Evolutionary conservation across 2,113 vertebrate species (phyloP).

Genomic region (Struthidea cinerea): DNA sequence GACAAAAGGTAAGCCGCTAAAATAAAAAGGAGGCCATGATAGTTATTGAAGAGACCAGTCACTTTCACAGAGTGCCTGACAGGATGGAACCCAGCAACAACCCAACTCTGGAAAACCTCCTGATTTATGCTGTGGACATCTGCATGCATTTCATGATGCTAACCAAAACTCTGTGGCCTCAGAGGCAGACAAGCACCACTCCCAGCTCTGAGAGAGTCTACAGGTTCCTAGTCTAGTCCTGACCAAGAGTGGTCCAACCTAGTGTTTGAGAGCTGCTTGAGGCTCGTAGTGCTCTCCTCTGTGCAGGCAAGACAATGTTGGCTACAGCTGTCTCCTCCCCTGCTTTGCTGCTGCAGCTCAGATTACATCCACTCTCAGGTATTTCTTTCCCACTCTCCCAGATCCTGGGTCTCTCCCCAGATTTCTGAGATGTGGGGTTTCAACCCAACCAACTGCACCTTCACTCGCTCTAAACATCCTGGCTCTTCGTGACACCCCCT

Average conservation of each 20-base stretch:
- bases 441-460: not conserved
- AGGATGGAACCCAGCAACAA: not conserved
- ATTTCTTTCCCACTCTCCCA: not conserved
- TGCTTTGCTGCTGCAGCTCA: not conserved
- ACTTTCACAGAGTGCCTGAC: not conserved
- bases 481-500: rapidly evolving
- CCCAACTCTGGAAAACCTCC: not conserved
- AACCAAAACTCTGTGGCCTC: not conserved
- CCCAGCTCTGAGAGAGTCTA: not conserved
- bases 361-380: not conserved
- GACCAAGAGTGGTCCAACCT: not conserved
- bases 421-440: not conserved
- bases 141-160: not conserved
- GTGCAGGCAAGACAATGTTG: not conserved
- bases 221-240: not conserved
- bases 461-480: not conserved
- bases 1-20: not conserved
- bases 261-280: not conserved
- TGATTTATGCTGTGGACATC: not conserved
- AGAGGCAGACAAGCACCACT: not conserved
- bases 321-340: not conserved
- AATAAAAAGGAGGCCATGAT: not conserved
- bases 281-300: not conserved
- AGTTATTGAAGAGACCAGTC: not conserved
- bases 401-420: not conserved